Percentiles rank a stretch among this genome's conserved stretches.
phyloP scores from a whole-genome alignment of 2,888 invertebrate species.

The Anaspis maculata region DNA sequence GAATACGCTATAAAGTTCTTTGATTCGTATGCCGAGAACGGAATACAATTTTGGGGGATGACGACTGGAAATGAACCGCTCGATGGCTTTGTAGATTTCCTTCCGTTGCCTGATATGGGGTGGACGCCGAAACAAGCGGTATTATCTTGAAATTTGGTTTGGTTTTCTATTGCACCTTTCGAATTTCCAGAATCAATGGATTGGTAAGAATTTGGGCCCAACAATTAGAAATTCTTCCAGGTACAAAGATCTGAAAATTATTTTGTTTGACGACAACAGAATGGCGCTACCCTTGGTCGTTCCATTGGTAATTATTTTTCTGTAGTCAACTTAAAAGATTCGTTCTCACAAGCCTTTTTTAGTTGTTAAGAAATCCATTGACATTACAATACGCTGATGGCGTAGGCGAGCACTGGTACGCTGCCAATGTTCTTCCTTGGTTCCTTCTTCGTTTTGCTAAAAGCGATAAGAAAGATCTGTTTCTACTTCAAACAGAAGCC shows the following conservation, averaged over 20 bases:
- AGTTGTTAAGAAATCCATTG: constrained; percentile 35
- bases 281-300: constrained; percentile 14
- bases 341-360: constrained; percentile 1
- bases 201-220: constrained; percentile 67
- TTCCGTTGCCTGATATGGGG: too few relatives aligned
- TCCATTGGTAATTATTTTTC: constrained; percentile 13
- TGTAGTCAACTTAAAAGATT: too few relatives aligned
- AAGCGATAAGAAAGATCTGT: constrained; percentile 26
- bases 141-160: too few relatives aligned
- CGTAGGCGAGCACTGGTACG: constrained; percentile 79
- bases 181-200: constrained; percentile 51
- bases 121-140: too few relatives aligned
- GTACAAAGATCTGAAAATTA: constrained; percentile 56
- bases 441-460: constrained; percentile 49
- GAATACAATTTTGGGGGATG: constrained; percentile 68
- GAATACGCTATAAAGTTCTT: constrained; percentile 75
- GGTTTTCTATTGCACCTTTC: too few relatives aligned
- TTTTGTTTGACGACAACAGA: constrained; percentile 63
- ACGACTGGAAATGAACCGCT: constrained; percentile 83
- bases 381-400: constrained; percentile 61
- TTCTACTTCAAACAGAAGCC: constrained; percentile 61
- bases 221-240: constrained; percentile 50
- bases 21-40: constrained; percentile 61
- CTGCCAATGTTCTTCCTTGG: constrained; percentile 52
- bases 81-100: constrained; percentile 40